These are phyloP conservation scores for Lepetodrilus schrolli DNA, from an alignment of 2,888 invertebrate genomes.

Conservation along the genomic window DNA sequence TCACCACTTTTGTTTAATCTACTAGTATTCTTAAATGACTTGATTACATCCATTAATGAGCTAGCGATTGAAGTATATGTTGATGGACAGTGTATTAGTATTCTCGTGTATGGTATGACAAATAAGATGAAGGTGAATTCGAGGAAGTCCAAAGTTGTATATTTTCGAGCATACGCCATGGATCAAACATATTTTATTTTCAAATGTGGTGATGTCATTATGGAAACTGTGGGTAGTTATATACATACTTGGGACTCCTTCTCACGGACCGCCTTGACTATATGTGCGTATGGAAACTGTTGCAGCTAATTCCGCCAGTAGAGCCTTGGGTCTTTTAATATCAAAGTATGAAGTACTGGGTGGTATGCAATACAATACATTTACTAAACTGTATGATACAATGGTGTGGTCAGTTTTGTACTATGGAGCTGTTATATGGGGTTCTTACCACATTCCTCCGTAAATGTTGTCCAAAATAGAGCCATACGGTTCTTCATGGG, in stretches of 20 bases:
- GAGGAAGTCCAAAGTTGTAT: background rate
- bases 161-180: background rate
- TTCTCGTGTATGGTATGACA: too few relatives aligned
- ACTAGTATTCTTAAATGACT: too few relatives aligned
- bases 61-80: too few relatives aligned
- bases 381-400: background rate
- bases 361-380: background rate
- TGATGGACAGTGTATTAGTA: too few relatives aligned
- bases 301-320: background rate
- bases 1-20: too few relatives aligned
- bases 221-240: background rate
- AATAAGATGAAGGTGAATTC: background rate
- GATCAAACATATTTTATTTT: background rate
- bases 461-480: background rate
- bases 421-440: background rate
- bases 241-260: background rate
- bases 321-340: background rate
- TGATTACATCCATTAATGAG: too few relatives aligned
- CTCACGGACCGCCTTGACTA: background rate
- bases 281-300: background rate
- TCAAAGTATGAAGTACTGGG: background rate
- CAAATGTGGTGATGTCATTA: background rate
- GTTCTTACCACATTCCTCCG: background rate
- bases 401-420: background rate
- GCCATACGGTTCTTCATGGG: background rate